Percentiles rank a stretch among this genome's conserved stretches.
phyloP scores from a whole-genome alignment of 53 echinoderm and acorn worm genomes.

The Zoroaster sp. region DNA sequence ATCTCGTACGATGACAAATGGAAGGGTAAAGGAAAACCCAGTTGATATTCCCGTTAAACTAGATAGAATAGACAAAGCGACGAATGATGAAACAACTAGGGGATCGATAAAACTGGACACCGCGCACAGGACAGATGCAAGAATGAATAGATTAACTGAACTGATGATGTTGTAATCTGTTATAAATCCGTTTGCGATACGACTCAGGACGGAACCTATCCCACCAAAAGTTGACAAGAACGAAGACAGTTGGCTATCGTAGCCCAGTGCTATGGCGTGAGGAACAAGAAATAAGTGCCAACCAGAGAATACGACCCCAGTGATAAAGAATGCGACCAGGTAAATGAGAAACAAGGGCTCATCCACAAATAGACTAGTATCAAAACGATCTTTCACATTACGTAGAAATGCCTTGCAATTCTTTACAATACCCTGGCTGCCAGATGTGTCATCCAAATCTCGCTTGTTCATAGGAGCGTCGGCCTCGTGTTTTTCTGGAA shows the following conservation, averaged over 20 bases:
- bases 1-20: neutral
- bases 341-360: neutral
- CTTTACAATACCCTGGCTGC: neutral
- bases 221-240: constrained; percentile 35
- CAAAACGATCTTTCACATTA: neutral
- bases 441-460: neutral
- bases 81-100: constrained; percentile 1
- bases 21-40: constrained; percentile 5
- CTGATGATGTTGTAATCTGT: neutral
- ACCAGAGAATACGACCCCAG: neutral
- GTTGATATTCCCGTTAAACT: neutral
- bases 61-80: neutral
- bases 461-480: neutral
- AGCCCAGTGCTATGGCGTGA: constrained; percentile 2
- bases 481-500: neutral
- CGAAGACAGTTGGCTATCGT: constrained; percentile 4
- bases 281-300: constrained; percentile 39
- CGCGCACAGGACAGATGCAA: neutral
- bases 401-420: neutral
- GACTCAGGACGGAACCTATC: constrained; percentile 7
- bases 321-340: neutral
- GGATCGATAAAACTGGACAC: neutral
- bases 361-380: neutral
- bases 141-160: neutral
- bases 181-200: neutral